These are phyloP conservation scores for Sinocyclocheilus rhinocerous DNA, from an alignment of 2,113 vertebrate species.

Conservation along the genomic window DNA sequence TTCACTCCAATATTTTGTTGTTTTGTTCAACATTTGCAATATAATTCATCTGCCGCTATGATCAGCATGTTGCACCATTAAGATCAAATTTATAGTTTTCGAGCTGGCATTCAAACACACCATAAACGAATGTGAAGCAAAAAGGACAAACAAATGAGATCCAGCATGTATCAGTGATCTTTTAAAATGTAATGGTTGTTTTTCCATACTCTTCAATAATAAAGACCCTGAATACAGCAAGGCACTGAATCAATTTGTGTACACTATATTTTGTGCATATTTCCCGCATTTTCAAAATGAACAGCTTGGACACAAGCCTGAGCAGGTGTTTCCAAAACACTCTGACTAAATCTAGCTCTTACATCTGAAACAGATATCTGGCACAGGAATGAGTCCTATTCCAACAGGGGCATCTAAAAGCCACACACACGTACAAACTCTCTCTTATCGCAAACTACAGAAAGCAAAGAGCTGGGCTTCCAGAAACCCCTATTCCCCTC, in stretches of 20 bases:
- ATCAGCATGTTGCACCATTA: background rate
- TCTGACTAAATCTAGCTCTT: constrained; percentile 16
- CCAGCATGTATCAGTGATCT: background rate
- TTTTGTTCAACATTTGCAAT: background rate
- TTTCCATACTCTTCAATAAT: background rate
- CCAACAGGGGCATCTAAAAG: constrained; percentile 1
- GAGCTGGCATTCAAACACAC: background rate
- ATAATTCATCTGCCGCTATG: background rate
- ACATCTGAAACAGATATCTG: constrained; percentile 24
- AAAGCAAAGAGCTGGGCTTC: constrained; percentile 3
- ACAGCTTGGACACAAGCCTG: constrained; percentile 9
- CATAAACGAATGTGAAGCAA: background rate
- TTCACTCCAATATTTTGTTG: background rate
- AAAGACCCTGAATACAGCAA: background rate
- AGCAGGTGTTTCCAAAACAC: constrained; percentile 30
- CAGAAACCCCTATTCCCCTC: constrained; percentile 1
- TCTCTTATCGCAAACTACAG: background rate
- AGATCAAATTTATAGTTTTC: background rate
- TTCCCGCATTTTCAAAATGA: background rate
- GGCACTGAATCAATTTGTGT: background rate
- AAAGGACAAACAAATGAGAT: background rate
- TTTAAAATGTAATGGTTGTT: background rate
- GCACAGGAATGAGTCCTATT: background rate
- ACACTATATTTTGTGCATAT: background rate
- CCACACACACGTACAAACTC: constrained; percentile 1